A percentile compares a stretch with the other conserved stretches of the same genome.
Conservation (phyloP, 1,140 invertebrate genomes). For the silkworm (Bombyx mori) region ASM3026992v2 NC_085115.1:2013501-2014000, state of each 20-base stretch:
- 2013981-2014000: no score
- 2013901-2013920: no score
- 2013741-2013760: neutral
- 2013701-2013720: no score
- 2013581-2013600: conserved; percentile 25
- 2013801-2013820: neutral
- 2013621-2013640: conserved; percentile 53
- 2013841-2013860: no score
- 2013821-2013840: no score
- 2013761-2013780: neutral
- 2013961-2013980: no score
- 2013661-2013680: neutral
- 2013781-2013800: neutral
- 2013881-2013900: no score
- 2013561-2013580: conserved; percentile 1
- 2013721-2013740: no score
- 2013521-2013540: neutral
- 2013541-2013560: neutral
- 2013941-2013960: no score
- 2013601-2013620: conserved; percentile 32
- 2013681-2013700: no score
- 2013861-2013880: no score
- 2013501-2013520: neutral
- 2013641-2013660: conserved; percentile 19
- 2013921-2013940: no score